Conservation (phyloP, 30 jellyfish, hydroid and myxozoan species). For the Aurelia sp. region DNA sequence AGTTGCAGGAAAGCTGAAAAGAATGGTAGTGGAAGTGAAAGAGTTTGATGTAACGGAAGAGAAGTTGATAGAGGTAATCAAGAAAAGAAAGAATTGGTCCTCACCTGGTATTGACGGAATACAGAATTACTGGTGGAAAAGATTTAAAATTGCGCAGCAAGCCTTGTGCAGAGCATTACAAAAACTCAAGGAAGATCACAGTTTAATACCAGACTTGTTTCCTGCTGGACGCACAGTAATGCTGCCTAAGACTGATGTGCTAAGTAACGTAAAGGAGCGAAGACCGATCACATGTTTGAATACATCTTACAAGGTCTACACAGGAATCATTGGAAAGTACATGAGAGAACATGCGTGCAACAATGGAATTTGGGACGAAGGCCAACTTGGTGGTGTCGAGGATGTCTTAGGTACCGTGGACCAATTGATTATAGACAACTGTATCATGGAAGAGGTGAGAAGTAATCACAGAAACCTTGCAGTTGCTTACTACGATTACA, state of each 20-base stretch:
- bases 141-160: too few species aligned
- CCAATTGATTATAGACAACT: constrained; percentile 7
- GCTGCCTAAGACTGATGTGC: constrained; percentile 15
- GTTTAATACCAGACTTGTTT: constrained; percentile 3
- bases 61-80: constrained; percentile 17
- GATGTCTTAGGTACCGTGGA: constrained; percentile 10
- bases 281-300: constrained; percentile 17
- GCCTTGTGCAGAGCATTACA: too few species aligned
- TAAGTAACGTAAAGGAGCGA: constrained; percentile 2
- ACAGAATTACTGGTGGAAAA: constrained; percentile 16
- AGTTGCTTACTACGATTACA: not conserved
- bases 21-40: constrained; percentile 24
- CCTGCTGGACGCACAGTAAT: constrained; percentile 13
- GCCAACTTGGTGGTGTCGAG: constrained; percentile 13
- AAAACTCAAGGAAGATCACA: not conserved
- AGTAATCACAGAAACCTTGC: not conserved
- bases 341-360: constrained; percentile 30
- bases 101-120: constrained; percentile 32
- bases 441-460: constrained; percentile 6
- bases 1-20: constrained; percentile 39
- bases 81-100: constrained; percentile 37
- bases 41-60: constrained; percentile 33
- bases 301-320: not conserved
- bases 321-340: constrained; percentile 12
- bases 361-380: constrained; percentile 20